Evolutionary conservation across 2,888 invertebrate genomes (phyloP).

Genomic region (Dynastes maya): DNA sequence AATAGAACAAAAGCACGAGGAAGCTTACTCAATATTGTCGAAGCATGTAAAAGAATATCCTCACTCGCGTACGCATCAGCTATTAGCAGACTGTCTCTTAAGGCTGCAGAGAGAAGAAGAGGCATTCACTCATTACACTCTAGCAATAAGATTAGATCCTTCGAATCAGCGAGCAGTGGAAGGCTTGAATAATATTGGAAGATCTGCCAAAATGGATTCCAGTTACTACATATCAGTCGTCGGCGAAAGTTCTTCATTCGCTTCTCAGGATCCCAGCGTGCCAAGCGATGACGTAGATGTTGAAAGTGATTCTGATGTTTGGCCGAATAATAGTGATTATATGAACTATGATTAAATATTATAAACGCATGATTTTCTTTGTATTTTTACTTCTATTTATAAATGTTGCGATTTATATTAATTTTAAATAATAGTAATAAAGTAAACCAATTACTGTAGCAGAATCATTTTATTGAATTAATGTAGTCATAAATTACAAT

Average conservation of each 20-base stretch:
- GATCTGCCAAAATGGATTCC: slow-evolving; percentile 70
- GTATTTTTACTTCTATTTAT: slow-evolving; percentile 6
- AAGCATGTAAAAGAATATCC: slow-evolving; percentile 78
- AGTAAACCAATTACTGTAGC: background rate
- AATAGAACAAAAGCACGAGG: slow-evolving; percentile 77
- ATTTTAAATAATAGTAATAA: background rate
- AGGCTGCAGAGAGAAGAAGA: slow-evolving; percentile 78
- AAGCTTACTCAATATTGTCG: slow-evolving; percentile 79
- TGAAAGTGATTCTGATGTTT: slow-evolving; percentile 68
- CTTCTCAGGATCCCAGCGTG: slow-evolving; percentile 69
- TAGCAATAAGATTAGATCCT: slow-evolving; percentile 79
- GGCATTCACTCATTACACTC: slow-evolving; percentile 79
- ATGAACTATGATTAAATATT: slow-evolving; percentile 52
- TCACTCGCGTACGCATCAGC: slow-evolving; percentile 77
- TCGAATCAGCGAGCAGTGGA: slow-evolving; percentile 77
- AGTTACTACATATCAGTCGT: slow-evolving; percentile 73
- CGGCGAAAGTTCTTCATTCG: slow-evolving; percentile 70
- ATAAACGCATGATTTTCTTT: background rate
- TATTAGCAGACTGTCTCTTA: slow-evolving; percentile 75
- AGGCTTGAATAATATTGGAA: slow-evolving; percentile 77
- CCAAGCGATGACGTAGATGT: slow-evolving; percentile 65
- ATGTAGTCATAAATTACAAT: slow-evolving; percentile 34
- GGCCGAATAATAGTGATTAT: slow-evolving; percentile 62
- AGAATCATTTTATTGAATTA: slow-evolving; percentile 37
- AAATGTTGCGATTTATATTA: background rate